Conservation (phyloP, 2,113 vertebrate species). For the Panthera leo region DNA sequence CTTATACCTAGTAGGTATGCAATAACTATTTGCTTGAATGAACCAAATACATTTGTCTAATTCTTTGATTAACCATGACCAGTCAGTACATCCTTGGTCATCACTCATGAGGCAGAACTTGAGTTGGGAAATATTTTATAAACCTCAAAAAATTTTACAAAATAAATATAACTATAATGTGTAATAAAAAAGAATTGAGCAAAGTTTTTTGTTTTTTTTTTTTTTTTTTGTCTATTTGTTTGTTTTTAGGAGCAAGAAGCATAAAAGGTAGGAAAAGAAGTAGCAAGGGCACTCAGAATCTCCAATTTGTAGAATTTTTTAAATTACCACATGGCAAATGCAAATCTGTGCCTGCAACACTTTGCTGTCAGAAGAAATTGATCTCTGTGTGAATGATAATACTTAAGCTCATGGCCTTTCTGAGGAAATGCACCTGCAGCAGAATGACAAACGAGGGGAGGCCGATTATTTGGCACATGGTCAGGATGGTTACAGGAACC, state of each 20-base stretch:
- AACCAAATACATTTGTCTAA: not conserved
- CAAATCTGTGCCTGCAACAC: constrained; percentile 63
- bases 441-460: constrained; percentile 30
- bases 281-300: not conserved
- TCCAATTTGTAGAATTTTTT: constrained; percentile 34
- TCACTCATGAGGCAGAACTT: not conserved
- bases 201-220: not conserved
- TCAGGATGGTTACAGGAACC: not conserved
- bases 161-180: not conserved
- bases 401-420: constrained; percentile 17
- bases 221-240: not conserved
- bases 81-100: not conserved
- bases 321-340: constrained; percentile 53
- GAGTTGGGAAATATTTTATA: not conserved
- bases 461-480: not conserved
- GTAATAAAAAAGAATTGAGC: not conserved
- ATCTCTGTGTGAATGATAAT: constrained; percentile 63
- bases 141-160: not conserved
- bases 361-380: constrained; percentile 67
- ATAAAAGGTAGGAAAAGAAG: not conserved
- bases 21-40: not conserved
- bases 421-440: constrained; percentile 38
- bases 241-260: not conserved
- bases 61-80: not conserved
- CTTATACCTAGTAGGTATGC: not conserved